phyloP scores from a whole-genome alignment of 2,797 vertebrate genomes.

The Bovichtus variegatus region DNA sequence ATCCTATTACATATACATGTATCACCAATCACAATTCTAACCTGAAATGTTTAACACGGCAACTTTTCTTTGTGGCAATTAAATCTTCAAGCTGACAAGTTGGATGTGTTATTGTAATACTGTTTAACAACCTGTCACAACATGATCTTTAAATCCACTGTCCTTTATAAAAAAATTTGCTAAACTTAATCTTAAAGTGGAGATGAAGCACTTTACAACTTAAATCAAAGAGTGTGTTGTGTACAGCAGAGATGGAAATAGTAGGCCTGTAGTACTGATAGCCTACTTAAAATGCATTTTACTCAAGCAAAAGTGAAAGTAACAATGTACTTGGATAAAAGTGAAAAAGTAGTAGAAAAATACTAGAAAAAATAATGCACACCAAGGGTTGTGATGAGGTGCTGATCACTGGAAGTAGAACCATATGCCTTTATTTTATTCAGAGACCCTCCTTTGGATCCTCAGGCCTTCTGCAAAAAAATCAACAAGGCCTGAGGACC shows the following conservation, averaged over 20 bases:
- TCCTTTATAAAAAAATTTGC: not conserved
- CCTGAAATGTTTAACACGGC: not conserved
- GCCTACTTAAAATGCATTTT: too few relatives aligned
- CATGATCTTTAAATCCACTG: not conserved
- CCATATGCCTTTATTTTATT: too few relatives aligned
- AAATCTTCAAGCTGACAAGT: not conserved
- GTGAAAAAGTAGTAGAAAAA: too few relatives aligned
- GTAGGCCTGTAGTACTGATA: too few relatives aligned
- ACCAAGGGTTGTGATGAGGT: too few relatives aligned
- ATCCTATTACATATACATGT: not conserved
- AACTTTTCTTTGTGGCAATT: not conserved
- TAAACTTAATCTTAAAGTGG: not conserved
- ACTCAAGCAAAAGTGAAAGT: too few relatives aligned
- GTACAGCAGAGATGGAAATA: not conserved
- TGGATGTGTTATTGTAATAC: not conserved
- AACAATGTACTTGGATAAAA: too few relatives aligned
- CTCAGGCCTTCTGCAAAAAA: too few relatives aligned
- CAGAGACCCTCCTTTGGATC: too few relatives aligned
- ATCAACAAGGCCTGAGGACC: too few relatives aligned
- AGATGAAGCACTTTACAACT: not conserved
- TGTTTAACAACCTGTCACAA: not conserved
- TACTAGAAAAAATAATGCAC: too few relatives aligned
- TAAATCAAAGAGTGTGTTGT: not conserved
- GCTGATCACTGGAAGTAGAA: too few relatives aligned
- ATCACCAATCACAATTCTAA: not conserved